Percentiles rank a stretch among this genome's conserved stretches.
Conservation (phyloP, 2,888 invertebrate genomes). For the Agrilus biguttatus region DNA sequence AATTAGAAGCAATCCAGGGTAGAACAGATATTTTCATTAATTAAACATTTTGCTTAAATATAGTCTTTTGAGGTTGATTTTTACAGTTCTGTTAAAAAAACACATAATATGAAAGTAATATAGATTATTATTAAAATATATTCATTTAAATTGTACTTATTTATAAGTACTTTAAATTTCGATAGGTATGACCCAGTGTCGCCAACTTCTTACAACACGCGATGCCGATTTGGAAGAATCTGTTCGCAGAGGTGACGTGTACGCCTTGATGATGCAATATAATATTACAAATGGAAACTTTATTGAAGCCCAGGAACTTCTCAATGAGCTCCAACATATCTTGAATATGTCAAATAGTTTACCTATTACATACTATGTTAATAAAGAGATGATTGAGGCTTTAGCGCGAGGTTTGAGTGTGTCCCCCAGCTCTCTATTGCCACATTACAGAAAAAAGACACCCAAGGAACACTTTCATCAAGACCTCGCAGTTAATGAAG, state of each 20-base stretch:
- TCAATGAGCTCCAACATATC: constrained; percentile 25
- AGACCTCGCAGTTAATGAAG: constrained; percentile 21
- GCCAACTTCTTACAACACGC: constrained; percentile 23
- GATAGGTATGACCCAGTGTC: constrained; percentile 25
- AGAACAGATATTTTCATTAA: too few relatives aligned
- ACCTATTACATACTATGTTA: constrained; percentile 29
- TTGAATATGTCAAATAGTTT: constrained; percentile 18
- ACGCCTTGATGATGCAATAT: constrained; percentile 29
- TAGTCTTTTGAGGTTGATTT: too few relatives aligned
- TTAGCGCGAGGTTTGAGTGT: constrained; percentile 27
- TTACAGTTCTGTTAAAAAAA: too few relatives aligned
- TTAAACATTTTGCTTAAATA: too few relatives aligned
- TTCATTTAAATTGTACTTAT: too few relatives aligned
- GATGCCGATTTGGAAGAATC: constrained; percentile 27
- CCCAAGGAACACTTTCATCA: constrained; percentile 10
- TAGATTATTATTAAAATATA: too few relatives aligned
- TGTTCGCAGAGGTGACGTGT: constrained; percentile 30
- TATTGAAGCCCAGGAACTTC: constrained; percentile 25
- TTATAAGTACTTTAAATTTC: constrained; percentile 3
- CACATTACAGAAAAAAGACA: constrained; percentile 7
- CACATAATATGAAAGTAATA: too few relatives aligned
- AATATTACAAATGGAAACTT: constrained; percentile 23
- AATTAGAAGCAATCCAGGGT: too few relatives aligned
- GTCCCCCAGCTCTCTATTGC: constrained; percentile 20
- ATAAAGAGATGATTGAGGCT: constrained; percentile 25